Conservation (phyloP, 2,888 invertebrate genomes). For the Dione vanillae region DNA sequence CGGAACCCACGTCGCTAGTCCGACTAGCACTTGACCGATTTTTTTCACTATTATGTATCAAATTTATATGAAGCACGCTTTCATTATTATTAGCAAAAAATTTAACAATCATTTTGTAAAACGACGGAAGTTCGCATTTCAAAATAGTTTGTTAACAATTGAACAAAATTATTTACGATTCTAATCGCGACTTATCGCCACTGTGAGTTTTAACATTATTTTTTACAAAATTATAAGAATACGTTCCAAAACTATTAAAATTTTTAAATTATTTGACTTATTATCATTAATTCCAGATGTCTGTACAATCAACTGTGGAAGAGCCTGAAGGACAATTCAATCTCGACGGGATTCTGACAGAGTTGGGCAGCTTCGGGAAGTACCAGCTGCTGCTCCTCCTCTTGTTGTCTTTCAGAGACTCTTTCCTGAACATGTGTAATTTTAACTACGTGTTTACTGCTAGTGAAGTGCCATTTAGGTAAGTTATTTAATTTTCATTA, state of each 20-base stretch:
- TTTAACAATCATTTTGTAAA: slow-evolving; percentile 4
- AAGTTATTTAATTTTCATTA: background rate
- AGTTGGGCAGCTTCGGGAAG: slow-evolving; percentile 84
- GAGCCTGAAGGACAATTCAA: slow-evolving; percentile 66
- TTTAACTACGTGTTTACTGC: slow-evolving; percentile 84
- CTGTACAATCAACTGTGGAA: slow-evolving; percentile 50
- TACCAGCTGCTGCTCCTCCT: slow-evolving; percentile 82
- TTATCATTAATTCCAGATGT: slow-evolving; percentile 51
- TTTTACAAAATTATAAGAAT: too few species aligned
- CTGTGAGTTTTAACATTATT: too few species aligned
- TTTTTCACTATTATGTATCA: background rate
- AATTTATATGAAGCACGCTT: background rate
- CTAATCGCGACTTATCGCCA: too few species aligned
- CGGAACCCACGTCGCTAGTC: too few species aligned
- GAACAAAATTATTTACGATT: background rate
- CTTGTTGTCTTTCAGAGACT: slow-evolving; percentile 82
- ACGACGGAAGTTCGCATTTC: slow-evolving; percentile 7
- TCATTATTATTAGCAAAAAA: background rate
- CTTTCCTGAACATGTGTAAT: slow-evolving; percentile 81
- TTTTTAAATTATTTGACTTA: too few species aligned
- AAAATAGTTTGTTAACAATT: background rate
- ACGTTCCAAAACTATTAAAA: too few species aligned
- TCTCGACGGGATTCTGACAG: slow-evolving; percentile 78
- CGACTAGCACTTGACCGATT: too few species aligned
- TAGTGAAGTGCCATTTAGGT: slow-evolving; percentile 83